Conservation (phyloP, 2,797 vertebrate genomes). For the Furcifer pardalis region DNA sequence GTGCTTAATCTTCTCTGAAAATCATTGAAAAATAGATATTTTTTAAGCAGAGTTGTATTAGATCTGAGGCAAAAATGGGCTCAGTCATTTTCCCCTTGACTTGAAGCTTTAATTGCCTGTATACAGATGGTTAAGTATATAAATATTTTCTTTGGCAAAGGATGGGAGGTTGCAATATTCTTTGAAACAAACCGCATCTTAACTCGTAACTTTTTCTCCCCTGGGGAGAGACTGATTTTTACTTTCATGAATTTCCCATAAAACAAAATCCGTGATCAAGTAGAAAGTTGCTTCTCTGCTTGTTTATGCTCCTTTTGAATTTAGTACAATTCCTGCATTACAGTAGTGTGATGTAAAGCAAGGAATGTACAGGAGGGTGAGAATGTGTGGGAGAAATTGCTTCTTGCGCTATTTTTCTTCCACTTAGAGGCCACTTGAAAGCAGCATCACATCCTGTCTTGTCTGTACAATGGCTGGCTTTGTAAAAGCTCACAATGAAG, state of each 20-base stretch:
- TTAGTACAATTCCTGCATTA: neutral
- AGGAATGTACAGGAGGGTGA: neutral
- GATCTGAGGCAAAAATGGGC: conserved; percentile 28
- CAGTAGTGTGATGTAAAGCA: neutral
- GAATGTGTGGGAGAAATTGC: neutral
- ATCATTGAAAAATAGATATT: neutral
- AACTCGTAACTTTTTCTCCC: conserved; percentile 35
- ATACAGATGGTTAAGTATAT: conserved; percentile 39
- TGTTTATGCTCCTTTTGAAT: neutral
- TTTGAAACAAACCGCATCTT: conserved; percentile 54
- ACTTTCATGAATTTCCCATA: conserved; percentile 6
- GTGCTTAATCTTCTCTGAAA: neutral
- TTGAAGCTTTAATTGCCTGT: neutral
- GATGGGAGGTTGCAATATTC: conserved; percentile 53
- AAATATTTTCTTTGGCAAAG: conserved; percentile 39
- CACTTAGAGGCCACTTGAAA: neutral
- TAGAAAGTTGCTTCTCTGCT: neutral
- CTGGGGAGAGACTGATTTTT: neutral
- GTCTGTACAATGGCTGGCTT: neutral
- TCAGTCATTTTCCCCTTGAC: neutral
- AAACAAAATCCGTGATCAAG: conserved; percentile 7
- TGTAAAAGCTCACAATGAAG: neutral
- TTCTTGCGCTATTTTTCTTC: neutral
- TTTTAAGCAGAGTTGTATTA: neutral
- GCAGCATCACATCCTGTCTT: neutral